Percentiles rank a stretch among this genome's conserved stretches.
Evolutionary conservation across 2,797 vertebrate species (phyloP).

Genomic region (Geotrypetes seraphini): DNA sequence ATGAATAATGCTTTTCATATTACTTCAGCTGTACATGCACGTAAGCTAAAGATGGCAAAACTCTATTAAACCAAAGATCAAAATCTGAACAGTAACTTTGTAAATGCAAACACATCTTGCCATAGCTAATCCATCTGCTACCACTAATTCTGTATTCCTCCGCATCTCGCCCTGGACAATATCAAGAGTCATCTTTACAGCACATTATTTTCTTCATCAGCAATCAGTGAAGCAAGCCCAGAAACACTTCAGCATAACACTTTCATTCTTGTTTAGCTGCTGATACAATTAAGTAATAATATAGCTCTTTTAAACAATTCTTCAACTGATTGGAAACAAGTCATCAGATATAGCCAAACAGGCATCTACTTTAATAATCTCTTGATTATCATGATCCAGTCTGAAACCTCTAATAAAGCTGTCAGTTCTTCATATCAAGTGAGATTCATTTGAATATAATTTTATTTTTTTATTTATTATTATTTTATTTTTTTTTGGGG

Average conservation of each 20-base stretch:
- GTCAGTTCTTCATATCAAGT: constrained; percentile 27
- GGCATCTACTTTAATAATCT: constrained; percentile 27
- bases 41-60: too few relatives aligned
- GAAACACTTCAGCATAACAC: constrained; percentile 1
- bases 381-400: constrained; percentile 33
- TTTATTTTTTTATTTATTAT: too few relatives aligned
- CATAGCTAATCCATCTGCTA: too few relatives aligned
- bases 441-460: constrained; percentile 45
- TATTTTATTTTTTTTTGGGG: too few relatives aligned
- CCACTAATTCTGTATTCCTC: too few relatives aligned
- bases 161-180: not conserved
- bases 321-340: constrained; percentile 17
- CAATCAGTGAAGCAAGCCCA: constrained; percentile 1
- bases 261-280: constrained; percentile 8
- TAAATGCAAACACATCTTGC: too few relatives aligned
- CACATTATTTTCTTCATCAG: not conserved
- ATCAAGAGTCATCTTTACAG: not conserved
- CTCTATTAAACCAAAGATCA: too few relatives aligned
- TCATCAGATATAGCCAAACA: constrained; percentile 21
- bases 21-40: too few relatives aligned
- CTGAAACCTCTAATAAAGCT: constrained; percentile 31
- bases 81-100: too few relatives aligned
- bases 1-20: too few relatives aligned
- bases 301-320: constrained; percentile 18
- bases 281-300: constrained; percentile 26